Base-by-base conservation (phyloP, 2,113 vertebrate species). In the Bos javanicus region DNA sequence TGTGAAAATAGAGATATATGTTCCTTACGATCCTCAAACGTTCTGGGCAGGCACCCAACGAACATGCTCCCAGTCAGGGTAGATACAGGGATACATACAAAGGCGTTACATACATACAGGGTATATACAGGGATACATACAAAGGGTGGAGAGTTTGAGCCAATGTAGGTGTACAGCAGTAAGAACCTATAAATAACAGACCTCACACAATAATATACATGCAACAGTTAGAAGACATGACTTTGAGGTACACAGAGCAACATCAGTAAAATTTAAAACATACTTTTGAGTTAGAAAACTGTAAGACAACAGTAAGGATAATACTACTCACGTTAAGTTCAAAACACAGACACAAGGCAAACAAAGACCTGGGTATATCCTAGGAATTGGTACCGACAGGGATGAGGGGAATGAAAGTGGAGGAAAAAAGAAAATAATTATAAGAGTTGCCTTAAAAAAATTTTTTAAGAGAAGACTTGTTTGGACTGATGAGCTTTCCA, bases 41-140 rank as follows among this genome's bases (percentile, higher is more conserved):
- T 62, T 59, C 83, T 33, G 21, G 46, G 81, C 25, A 60, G 64
- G 46, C 21, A 36, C 56, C 5, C 56, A 62, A 23, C 1, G 46
- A 78, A 56, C 14, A n/a, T 0, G 30, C 36, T 81, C 48, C 26
- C 16, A 5, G 59, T 33, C 52, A 19, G 2, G 9, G 13, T 21
- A 36, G 1, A 3, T 2, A 28, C 48, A 52, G 50, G 4, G n/a
- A 11, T 25, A 43, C 1, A 43, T 6, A 19, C 23, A 43, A 43
- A 6, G 28, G 33, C 19, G 5, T 4, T 64, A 39, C 39, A 39
- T 39, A 39, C 39, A 39, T 39, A 39, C 52, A 19, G 2, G 9
- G 13, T 21, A 36, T 2, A 3, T 2, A 28, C 48, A 52, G 50
- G 4, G 26, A 11, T 25, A 43, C 1, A 43, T 6, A 19, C 23